phyloP scores from a whole-genome alignment of 2,113 vertebrate genomes.

The rabbit (Oryctolagus cuniculus) region mOryCun1.1 NC_091433.1:61260001-61260500 shows the following conservation, averaged over 20 bases:
- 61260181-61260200: neutral
- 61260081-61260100: constrained; percentile 12
- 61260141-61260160: neutral
- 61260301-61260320: neutral
- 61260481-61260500: neutral
- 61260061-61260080: neutral
- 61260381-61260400: neutral
- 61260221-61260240: neutral
- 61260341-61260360: neutral
- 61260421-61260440: neutral
- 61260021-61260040: constrained; percentile 44
- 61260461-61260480: neutral
- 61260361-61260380: neutral
- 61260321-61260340: neutral
- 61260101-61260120: neutral
- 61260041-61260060: constrained; percentile 39
- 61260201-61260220: constrained; percentile 22
- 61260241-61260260: constrained; percentile 22
- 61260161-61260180: neutral
- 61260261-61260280: neutral
- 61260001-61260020: neutral
- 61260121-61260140: neutral
- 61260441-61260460: neutral
- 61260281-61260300: neutral
- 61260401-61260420: neutral